Base-by-base conservation (phyloP, 2,888 invertebrate species). In the Stenchaetothrips biformis region DNA sequence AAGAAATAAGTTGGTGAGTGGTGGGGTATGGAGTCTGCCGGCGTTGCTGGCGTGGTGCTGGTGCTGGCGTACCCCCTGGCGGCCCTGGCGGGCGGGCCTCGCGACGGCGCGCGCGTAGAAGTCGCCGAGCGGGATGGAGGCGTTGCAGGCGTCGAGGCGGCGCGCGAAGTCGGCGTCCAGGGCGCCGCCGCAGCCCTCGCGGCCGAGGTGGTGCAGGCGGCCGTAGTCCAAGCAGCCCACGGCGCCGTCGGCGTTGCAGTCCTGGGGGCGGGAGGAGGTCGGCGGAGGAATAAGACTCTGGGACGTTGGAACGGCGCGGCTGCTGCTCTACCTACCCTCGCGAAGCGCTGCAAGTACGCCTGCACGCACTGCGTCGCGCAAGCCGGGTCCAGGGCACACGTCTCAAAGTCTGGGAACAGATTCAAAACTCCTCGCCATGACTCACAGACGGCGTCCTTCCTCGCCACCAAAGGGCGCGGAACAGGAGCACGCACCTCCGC, bases 401-500 rank as follows among this genome's bases (percentile, higher is more conserved):
- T 74, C 11, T 74, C 67, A 11, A 74, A 74, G 11, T 74, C 67
- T 74, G 13, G 53, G 4, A 53, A 53, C 13, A 13, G 18, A 8
- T 4, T 1, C 3, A 37, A 1, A 37, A n/a, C n/a, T 37, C 37
- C 37, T 37, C 2, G 37, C 37, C 1, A 37, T 37, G 37, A 37
- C 37, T 37, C 37, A 37, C 37, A 37, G 37, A 37, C 1, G 37
- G 37, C 37, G 37, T 37, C n/a, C n/a, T n/a, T n/a, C n/a, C n/a
- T n/a, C n/a, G n/a, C n/a, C n/a, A n/a, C n/a, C n/a, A n/a, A n/a
- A n/a, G n/a, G n/a, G n/a, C n/a, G n/a, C n/a, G n/a, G n/a, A n/a
- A n/a, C n/a, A 13, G 89, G 87, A 0, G 83, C 91, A 89, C 18
- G 90, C 89, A 2, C 88, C 86, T 3, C 92, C 82, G 0, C 91